A percentile compares a stretch with the other conserved stretches of the same genome.
Conservation (phyloP, 1,140 invertebrate genomes). For the Drosophila jambulina region DNA sequence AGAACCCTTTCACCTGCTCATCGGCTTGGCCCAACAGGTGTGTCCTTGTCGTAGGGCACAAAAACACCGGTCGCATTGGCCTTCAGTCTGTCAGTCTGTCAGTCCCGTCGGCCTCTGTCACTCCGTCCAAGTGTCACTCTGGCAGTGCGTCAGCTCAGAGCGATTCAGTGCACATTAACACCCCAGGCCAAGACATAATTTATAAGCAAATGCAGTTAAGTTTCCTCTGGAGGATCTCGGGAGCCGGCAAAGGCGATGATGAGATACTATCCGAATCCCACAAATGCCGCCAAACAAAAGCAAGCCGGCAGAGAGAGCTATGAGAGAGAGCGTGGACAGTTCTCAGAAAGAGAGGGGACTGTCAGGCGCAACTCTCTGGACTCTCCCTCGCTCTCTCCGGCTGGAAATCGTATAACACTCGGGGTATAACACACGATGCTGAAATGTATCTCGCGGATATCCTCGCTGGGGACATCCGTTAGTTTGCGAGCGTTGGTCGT, state of each 20-base stretch:
- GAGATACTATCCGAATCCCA: constrained; percentile 18
- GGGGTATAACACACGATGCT: constrained; percentile 29
- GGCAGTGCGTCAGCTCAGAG: constrained; percentile 19
- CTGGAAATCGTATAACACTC: constrained; percentile 53
- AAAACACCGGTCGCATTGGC: background rate
- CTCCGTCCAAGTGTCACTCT: constrained; percentile 15
- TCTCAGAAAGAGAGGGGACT: background rate
- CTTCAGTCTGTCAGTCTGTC: constrained; percentile 2
- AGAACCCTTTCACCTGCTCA: constrained; percentile 58
- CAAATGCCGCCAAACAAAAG: constrained; percentile 65
- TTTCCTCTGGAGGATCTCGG: constrained; percentile 34
- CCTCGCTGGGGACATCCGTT: constrained; percentile 16
- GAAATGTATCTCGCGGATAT: constrained; percentile 18
- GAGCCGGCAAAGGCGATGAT: constrained; percentile 19
- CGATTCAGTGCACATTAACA: constrained; percentile 31
- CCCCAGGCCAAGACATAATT: constrained; percentile 48
- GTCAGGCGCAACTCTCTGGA: background rate
- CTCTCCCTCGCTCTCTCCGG: constrained; percentile 11
- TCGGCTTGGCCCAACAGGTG: constrained; percentile 59
- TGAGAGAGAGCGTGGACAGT: background rate
- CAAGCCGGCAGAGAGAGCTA: constrained; percentile 9
- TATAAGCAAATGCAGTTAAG: constrained; percentile 64
- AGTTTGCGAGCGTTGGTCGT: constrained; percentile 78
- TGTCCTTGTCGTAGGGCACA: constrained; percentile 57
- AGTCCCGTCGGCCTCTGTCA: background rate